Evolutionary conservation across 2,797 vertebrate genomes (phyloP).

Genomic region (Diceros bicornis): DNA sequence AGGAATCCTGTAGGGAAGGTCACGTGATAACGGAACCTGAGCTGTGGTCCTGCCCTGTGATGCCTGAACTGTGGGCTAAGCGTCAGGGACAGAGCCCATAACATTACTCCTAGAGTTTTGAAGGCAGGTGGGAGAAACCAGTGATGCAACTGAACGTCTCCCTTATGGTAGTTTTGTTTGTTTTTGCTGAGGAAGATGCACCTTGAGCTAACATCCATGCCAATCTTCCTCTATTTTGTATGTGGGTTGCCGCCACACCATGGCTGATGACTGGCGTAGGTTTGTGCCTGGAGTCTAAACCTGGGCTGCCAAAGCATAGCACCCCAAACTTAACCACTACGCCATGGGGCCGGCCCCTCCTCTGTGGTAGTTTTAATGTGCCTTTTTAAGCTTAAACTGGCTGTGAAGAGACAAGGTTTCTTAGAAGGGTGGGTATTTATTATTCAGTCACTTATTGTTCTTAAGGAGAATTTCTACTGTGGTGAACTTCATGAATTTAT

Average conservation of each 20-base stretch:
- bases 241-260: too few relatives aligned
- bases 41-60: background rate
- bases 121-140: background rate
- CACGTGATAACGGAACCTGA: accelerated
- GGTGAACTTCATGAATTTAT: background rate
- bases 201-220: too few relatives aligned
- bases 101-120: background rate
- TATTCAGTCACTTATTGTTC: background rate
- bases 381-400: background rate
- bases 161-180: background rate
- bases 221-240: too few relatives aligned
- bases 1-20: background rate
- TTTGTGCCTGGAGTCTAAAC: too few relatives aligned
- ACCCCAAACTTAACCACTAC: too few relatives aligned
- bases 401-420: background rate
- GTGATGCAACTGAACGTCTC: background rate
- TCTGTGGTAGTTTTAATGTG: background rate
- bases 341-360: background rate
- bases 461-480: background rate
- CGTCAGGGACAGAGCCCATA: background rate
- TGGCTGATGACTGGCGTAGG: too few relatives aligned
- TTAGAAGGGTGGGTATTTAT: background rate
- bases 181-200: too few relatives aligned
- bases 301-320: too few relatives aligned
- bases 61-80: background rate